phyloP scores from a whole-genome alignment of 2,113 vertebrate species.

The Solea senegalensis region DNA sequence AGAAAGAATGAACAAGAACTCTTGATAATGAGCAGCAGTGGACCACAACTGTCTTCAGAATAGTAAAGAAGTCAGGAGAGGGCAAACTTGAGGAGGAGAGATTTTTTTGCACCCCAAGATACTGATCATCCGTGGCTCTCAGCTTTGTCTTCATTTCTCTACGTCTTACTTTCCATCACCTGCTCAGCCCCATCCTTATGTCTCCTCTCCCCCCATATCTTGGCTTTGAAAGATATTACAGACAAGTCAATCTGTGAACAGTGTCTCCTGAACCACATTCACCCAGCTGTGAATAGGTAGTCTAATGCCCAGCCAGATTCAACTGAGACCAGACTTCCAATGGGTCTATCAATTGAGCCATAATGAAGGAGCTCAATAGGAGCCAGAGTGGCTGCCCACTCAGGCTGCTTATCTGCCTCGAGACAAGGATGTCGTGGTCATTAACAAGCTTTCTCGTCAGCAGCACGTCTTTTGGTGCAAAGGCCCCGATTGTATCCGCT shows the following conservation, averaged over 20 bases:
- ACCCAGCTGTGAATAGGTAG: slow-evolving; percentile 66
- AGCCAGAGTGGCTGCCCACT: slow-evolving; percentile 48
- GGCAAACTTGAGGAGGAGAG: slow-evolving; percentile 26
- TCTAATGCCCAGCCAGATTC: slow-evolving; percentile 53
- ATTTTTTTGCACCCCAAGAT: slow-evolving; percentile 50
- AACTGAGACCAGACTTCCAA: slow-evolving; percentile 61
- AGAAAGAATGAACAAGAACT: slow-evolving; percentile 10
- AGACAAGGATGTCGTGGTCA: slow-evolving; percentile 42
- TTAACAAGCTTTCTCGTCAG: slow-evolving; percentile 24
- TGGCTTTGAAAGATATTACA: slow-evolving; percentile 60
- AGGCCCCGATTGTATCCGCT: no score
- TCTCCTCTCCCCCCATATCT: slow-evolving; percentile 12
- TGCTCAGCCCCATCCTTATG: slow-evolving; percentile 31
- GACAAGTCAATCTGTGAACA: slow-evolving; percentile 69
- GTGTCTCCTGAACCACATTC: slow-evolving; percentile 69
- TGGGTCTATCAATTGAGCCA: slow-evolving; percentile 65
- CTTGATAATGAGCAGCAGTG: slow-evolving; percentile 29
- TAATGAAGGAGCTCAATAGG: slow-evolving; percentile 62
- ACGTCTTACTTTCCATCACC: slow-evolving; percentile 28
- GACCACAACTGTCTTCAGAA: slow-evolving; percentile 28
- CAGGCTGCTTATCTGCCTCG: slow-evolving; percentile 39
- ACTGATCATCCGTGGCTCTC: slow-evolving; percentile 45
- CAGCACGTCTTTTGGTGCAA: not conserved
- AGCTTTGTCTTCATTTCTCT: slow-evolving; percentile 31
- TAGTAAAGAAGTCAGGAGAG: slow-evolving; percentile 23